A percentile compares a stretch with the other conserved stretches of the same genome.
phyloP scores from a whole-genome alignment of 2,888 invertebrate species.

The Dendrolimus houi region DNA sequence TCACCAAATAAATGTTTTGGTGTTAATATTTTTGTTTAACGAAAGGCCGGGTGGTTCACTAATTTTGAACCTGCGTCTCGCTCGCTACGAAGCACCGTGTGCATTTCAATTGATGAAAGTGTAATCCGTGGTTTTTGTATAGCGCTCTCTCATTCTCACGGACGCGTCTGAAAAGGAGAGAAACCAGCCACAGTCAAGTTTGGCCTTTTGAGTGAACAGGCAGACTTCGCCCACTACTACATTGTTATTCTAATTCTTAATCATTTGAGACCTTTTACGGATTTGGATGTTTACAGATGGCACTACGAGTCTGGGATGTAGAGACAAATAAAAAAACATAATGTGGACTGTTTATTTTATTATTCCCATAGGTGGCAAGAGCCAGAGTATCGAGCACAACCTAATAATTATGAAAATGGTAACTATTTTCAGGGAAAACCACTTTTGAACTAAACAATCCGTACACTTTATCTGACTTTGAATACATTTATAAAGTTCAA shows the following conservation, averaged over 20 bases:
- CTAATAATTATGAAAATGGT: constrained; percentile 68
- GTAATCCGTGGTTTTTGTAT: constrained; percentile 73
- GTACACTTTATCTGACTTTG: constrained; percentile 11
- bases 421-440: constrained; percentile 72
- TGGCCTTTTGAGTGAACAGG: constrained; percentile 36
- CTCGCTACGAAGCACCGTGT: constrained; percentile 63
- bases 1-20: constrained; percentile 13
- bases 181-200: constrained; percentile 40
- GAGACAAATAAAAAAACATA: constrained; percentile 38
- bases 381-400: constrained; percentile 70
- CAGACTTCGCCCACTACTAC: constrained; percentile 63
- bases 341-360: constrained; percentile 62
- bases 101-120: constrained; percentile 74
- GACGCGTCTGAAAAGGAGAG: constrained; percentile 41
- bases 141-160: constrained; percentile 54
- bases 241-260: constrained; percentile 54
- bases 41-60: constrained; percentile 50
- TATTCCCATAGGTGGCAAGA: constrained; percentile 69
- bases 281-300: too few relatives aligned
- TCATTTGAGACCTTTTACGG: constrained; percentile 6
- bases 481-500: constrained; percentile 6
- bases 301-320: neutral
- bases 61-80: constrained; percentile 59
- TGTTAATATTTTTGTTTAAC: constrained; percentile 50
- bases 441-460: constrained; percentile 35